Evolutionary conservation across 2,113 vertebrate species (phyloP), one percentile per base, ranked within the genome.

Genomic region (Percopsis transmontana): DNA sequence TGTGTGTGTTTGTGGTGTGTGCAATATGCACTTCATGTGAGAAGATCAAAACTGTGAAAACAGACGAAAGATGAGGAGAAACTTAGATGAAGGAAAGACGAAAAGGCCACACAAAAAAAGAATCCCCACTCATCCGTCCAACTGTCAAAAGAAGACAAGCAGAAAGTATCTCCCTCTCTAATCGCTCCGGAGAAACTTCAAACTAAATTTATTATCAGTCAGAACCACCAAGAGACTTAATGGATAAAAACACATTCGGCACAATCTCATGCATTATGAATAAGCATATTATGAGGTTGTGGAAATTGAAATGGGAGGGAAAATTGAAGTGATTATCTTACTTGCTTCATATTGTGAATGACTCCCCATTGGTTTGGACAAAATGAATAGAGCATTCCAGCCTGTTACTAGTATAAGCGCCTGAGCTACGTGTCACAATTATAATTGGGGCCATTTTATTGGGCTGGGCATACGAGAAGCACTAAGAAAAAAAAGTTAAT

Each of bases 321-420:
- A 51, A 74, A 72, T 76, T 44, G 66, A 58, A 82, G 44, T 66
- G 74, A 87, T 88, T 87, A 87, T 82, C 74, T 72, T 53, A 63
- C 72, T 72, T 33, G 51, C 71, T 77, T 80, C 72, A 58, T 68
- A 66, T 72, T 70, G 58, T 76, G 45, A 63, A 60, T 20, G 68
- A 69, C 38, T 77, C 72, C 75, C 76, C 27, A 23, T 55, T 62
- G 67, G 66, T 64, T 77, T 20, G 40, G 61, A 72, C 57, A 21
- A 70, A 78, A 77, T 52, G 38, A 85, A 78, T 19, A 50, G 65
- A 69, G 65, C 40, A 62, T 76, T 81, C n/a, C 16, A 68, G 66
- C 58, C 47, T 21, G 7, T 72, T 53, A 76, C 19, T 52, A 51
- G 44, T 68, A 68, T 64, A 66, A 50, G 42, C n/a, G 41, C 53